Evolutionary conservation across 92 coral and sea anemone species (phyloP).

Genomic region (Umimayanthus chanpuru): DNA sequence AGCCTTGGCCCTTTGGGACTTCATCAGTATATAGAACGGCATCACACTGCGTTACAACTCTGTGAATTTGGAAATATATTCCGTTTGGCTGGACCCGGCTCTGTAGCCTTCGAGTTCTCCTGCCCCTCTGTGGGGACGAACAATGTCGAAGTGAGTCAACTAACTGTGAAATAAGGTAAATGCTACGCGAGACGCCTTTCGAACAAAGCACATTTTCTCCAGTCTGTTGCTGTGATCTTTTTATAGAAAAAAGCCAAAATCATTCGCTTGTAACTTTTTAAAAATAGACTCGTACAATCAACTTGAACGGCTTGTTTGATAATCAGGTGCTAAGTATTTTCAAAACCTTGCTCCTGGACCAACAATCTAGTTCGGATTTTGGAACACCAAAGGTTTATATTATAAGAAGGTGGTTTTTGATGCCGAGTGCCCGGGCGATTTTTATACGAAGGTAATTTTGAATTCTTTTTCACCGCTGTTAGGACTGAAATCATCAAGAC

Average conservation of each 20-base stretch:
- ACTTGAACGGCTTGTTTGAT: no score
- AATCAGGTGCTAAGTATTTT: no score
- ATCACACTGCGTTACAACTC: conserved; percentile 1
- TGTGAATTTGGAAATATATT: conserved; percentile 12
- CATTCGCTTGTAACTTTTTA: background rate
- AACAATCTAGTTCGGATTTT: no score
- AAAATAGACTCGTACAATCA: background rate
- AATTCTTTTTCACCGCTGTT: no score
- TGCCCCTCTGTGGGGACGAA: background rate
- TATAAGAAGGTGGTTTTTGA: no score
- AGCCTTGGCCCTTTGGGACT: background rate
- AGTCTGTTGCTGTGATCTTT: background rate
- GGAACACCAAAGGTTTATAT: no score
- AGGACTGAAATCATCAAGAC: no score
- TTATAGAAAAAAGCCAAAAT: background rate
- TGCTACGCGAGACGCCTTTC: background rate
- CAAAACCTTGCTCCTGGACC: no score
- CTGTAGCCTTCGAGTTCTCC: no score
- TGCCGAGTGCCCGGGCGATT: no score
- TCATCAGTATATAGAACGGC: background rate
- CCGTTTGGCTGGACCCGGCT: background rate
- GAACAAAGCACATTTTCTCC: conserved; percentile 1
- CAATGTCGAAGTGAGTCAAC: background rate
- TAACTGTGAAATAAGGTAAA: background rate
- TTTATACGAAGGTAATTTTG: no score